phyloP scores from a whole-genome alignment of 2,797 vertebrate species.

The Delichon dasypus region DNA sequence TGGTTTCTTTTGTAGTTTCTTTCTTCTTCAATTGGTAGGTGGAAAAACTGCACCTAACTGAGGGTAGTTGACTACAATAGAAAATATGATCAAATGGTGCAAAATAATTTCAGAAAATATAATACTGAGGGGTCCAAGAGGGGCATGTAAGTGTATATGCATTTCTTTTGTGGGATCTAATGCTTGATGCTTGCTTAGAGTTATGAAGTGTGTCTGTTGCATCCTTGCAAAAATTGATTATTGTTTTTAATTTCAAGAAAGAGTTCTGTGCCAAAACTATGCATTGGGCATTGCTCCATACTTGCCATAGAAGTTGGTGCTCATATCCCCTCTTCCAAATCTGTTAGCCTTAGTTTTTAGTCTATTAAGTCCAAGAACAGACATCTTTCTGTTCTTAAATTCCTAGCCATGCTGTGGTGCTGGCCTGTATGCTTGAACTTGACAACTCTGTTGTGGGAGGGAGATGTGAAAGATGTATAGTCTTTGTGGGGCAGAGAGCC shows the following conservation, averaged over 20 bases:
- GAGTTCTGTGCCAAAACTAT: background rate
- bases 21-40: background rate
- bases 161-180: background rate
- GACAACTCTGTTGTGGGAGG: background rate
- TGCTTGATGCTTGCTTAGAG: background rate
- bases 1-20: background rate
- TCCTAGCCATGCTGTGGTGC: background rate
- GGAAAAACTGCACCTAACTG: background rate
- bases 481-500: background rate
- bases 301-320: accelerated
- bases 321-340: background rate
- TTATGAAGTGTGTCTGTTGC: background rate
- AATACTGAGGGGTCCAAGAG: background rate
- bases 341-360: background rate
- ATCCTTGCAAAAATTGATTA: background rate
- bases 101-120: background rate
- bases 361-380: background rate
- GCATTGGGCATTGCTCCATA: background rate
- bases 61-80: background rate
- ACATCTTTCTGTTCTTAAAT: background rate
- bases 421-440: background rate
- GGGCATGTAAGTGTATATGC: background rate
- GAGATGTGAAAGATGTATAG: background rate
- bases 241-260: background rate
- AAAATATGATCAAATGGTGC: background rate